These are phyloP conservation scores for Empis livida DNA, from an alignment of 2,888 invertebrate species.

Conservation along the genomic window DNA sequence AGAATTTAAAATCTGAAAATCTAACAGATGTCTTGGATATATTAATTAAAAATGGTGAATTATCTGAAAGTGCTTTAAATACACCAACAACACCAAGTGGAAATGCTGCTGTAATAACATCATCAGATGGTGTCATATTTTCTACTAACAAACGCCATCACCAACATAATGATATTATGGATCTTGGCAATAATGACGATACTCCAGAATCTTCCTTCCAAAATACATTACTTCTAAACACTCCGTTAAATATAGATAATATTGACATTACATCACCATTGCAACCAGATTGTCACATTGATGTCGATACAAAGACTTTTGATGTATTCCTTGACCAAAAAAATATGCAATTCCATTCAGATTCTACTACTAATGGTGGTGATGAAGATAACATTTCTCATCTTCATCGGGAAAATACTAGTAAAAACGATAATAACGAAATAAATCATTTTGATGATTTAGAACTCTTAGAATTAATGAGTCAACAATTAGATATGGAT, in stretches of 20 bases:
- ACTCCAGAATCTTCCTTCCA: slow-evolving; percentile 5
- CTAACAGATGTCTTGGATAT: slow-evolving; percentile 75
- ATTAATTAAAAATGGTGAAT: slow-evolving; percentile 82
- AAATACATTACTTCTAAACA: slow-evolving; percentile 12
- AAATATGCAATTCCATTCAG: background rate
- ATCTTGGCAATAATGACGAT: slow-evolving; percentile 7
- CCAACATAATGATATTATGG: slow-evolving; percentile 14
- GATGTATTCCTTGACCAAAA: slow-evolving; percentile 29
- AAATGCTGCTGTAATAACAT: no score
- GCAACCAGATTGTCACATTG: slow-evolving; percentile 25
- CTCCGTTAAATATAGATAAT: slow-evolving; percentile 22
- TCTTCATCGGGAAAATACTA: slow-evolving; percentile 3
- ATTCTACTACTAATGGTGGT: background rate
- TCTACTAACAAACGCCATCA: slow-evolving; percentile 14
- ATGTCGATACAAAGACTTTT: slow-evolving; percentile 30
- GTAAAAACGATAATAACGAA: slow-evolving; percentile 18
- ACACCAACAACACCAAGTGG: slow-evolving; percentile 36
- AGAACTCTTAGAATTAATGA: slow-evolving; percentile 33
- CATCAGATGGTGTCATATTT: no score
- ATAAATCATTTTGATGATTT: slow-evolving; percentile 34
- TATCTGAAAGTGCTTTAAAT: slow-evolving; percentile 69
- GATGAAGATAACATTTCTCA: background rate
- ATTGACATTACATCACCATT: slow-evolving; percentile 31
- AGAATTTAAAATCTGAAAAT: slow-evolving; percentile 30
- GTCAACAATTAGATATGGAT: slow-evolving; percentile 42